Evolutionary conservation across 2,113 vertebrate species (phyloP).

Genomic region (Micronycteris hirsuta): DNA sequence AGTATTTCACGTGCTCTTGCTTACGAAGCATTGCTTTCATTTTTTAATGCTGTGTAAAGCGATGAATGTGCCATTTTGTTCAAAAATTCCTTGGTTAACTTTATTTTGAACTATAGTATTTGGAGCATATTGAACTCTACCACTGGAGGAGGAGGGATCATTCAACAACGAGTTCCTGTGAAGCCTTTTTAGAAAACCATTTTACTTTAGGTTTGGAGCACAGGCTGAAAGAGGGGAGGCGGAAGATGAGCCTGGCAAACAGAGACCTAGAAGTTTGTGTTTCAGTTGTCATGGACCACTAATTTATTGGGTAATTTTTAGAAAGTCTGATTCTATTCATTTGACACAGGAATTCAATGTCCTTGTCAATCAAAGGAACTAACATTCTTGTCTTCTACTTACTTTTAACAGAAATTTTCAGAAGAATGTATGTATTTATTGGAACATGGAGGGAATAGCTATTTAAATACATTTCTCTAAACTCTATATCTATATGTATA

Average conservation of each 20-base stretch:
- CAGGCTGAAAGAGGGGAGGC: background rate
- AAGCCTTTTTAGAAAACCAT: background rate
- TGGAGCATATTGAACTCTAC: background rate
- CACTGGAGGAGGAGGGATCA: background rate
- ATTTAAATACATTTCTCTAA: conserved; percentile 33
- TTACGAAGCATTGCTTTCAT: background rate
- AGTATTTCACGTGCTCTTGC: conserved; percentile 52
- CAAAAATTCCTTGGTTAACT: conserved; percentile 50
- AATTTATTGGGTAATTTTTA: background rate
- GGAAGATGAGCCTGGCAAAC: background rate
- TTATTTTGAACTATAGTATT: conserved; percentile 16
- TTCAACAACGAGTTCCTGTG: background rate
- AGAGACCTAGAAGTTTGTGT: background rate
- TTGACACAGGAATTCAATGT: background rate
- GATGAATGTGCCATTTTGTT: conserved; percentile 53
- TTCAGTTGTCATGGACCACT: background rate
- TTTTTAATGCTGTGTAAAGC: conserved; percentile 34
- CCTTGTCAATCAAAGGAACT: background rate
- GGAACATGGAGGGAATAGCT: background rate
- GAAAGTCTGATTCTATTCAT: background rate
- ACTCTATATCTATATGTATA: background rate
- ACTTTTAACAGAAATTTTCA: conserved; percentile 12
- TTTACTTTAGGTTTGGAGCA: conserved; percentile 1
- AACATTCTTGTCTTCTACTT: background rate
- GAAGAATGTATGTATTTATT: background rate